Conservation (phyloP, 2,888 invertebrate species). For the Perizoma affinitatum region DNA sequence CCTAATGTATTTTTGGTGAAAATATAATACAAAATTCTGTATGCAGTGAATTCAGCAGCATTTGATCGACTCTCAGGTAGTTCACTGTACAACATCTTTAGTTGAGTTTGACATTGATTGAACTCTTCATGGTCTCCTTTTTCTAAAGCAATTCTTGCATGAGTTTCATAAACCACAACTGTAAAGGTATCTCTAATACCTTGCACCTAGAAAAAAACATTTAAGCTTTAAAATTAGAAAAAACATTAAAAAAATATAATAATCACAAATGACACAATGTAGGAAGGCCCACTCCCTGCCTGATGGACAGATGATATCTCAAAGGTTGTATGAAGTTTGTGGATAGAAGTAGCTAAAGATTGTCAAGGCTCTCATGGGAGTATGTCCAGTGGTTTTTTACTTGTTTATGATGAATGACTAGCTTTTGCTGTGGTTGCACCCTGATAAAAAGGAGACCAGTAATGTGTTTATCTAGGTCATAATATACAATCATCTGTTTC, state of each 20-base stretch:
- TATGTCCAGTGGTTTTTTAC: too few species aligned
- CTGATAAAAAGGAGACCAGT: too few species aligned
- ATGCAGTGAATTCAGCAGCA: constrained; percentile 96
- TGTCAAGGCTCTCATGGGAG: too few species aligned
- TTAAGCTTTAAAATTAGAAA: constrained; percentile 1
- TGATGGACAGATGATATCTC: too few species aligned
- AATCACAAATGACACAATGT: too few species aligned
- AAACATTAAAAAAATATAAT: neutral
- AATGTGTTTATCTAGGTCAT: too few species aligned
- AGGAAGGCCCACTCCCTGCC: too few species aligned
- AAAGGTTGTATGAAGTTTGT: too few species aligned
- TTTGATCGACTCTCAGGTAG: constrained; percentile 87
- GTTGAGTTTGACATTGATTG: constrained; percentile 99
- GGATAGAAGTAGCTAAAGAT: too few species aligned
- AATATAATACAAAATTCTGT: constrained; percentile 98
- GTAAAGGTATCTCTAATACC: constrained; percentile 97
- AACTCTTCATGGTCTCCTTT: constrained; percentile 99
- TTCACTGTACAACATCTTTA: constrained; percentile 96
- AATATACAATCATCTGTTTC: too few species aligned
- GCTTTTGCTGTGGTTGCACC: too few species aligned
- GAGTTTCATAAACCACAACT: constrained; percentile 99
- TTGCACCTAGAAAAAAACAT: constrained; percentile 88
- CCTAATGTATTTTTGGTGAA: constrained; percentile 99
- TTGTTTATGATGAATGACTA: too few species aligned
- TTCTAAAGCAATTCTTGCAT: constrained; percentile 98